Evolutionary conservation across 2,113 vertebrate species (phyloP).

Genomic region (Jacana jacana): DNA sequence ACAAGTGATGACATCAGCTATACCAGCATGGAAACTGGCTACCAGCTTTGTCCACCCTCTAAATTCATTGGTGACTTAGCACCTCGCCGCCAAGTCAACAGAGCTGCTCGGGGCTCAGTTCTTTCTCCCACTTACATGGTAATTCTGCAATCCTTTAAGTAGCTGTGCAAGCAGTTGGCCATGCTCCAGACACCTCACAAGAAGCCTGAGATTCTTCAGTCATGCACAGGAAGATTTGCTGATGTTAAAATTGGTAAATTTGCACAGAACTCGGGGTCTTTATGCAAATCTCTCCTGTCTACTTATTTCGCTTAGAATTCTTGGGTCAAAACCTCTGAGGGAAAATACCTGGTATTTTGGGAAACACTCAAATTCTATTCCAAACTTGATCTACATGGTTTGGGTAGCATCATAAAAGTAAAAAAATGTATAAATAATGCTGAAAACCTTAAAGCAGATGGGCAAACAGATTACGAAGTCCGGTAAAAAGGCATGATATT

Average conservation of each 20-base stretch:
- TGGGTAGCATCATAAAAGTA: background rate
- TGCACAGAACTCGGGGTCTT: background rate
- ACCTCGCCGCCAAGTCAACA: rapidly evolving
- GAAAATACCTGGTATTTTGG: background rate
- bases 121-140: background rate
- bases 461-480: background rate
- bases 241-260: background rate
- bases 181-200: background rate
- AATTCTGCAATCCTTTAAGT: background rate
- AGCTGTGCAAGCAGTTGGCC: background rate
- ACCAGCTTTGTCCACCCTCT: background rate
- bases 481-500: background rate
- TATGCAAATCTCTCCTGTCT: background rate
- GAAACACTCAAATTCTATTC: background rate
- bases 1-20: background rate
- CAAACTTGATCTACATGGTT: background rate
- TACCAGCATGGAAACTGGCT: rapidly evolving
- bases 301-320: background rate
- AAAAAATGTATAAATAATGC: background rate
- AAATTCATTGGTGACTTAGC: background rate
- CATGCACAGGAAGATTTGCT: background rate
- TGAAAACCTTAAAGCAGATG: background rate
- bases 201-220: background rate
- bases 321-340: background rate
- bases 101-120: background rate